phyloP scores from a whole-genome alignment of 1,140 invertebrate genomes.

The Teleopsis dalmanni region DNA sequence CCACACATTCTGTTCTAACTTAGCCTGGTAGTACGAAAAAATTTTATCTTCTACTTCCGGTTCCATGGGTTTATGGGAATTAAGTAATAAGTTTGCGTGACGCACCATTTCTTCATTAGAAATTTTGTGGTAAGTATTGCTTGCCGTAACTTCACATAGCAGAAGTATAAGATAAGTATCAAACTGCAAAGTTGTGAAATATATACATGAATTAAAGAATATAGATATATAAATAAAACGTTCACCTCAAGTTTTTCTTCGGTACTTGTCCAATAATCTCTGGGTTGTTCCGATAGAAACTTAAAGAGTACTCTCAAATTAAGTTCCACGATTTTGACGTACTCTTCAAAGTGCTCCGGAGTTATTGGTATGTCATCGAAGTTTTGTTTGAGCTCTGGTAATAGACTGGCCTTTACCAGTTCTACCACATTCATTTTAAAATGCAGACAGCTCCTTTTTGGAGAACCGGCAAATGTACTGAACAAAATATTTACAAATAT shows the following conservation, averaged over 20 bases:
- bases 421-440: background rate
- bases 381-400: conserved; percentile 9
- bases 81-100: no score
- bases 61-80: no score
- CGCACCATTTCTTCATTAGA: no score
- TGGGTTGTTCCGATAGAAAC: conserved; percentile 2
- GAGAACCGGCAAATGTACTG: no score
- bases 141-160: conserved; percentile 11
- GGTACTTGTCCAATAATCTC: background rate
- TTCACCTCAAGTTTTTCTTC: background rate
- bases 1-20: conserved; percentile 7
- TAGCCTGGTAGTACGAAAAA: conserved; percentile 10
- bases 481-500: no score
- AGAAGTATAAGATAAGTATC: conserved; percentile 2
- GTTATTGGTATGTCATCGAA: conserved; percentile 8
- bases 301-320: conserved; percentile 10
- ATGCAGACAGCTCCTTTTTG: no score
- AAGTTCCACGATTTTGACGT: conserved; percentile 6
- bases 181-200: background rate
- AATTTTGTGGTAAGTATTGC: no score
- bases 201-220: background rate
- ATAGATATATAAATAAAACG: background rate
- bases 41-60: no score
- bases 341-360: conserved; percentile 11
- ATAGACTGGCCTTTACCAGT: conserved; percentile 2